Evolutionary conservation across 2,797 vertebrate genomes (phyloP).

Genomic region (Pelobates cultripes): DNA sequence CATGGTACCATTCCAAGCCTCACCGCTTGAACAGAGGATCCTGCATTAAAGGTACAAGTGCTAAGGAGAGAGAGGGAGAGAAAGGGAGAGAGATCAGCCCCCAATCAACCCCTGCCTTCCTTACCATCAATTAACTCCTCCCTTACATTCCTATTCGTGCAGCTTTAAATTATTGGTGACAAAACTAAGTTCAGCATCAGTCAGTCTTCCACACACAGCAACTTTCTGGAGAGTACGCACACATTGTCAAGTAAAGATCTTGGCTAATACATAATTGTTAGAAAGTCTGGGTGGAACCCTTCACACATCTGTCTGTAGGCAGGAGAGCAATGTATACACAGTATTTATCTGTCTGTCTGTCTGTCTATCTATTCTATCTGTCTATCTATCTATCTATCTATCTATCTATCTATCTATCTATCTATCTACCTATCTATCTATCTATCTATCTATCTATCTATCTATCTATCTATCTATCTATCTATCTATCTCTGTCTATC

Average conservation of each 20-base stretch:
- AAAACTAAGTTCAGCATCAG: not conserved
- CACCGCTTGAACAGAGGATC: not conserved
- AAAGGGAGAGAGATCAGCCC: constrained; percentile 5
- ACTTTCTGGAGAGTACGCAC: constrained; percentile 4
- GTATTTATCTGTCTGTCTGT: no score
- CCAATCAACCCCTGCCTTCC: constrained; percentile 28
- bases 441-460: no score
- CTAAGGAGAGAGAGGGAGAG: not conserved
- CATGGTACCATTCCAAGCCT: constrained; percentile 31
- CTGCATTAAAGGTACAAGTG: constrained; percentile 7
- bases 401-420: no score
- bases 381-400: no score
- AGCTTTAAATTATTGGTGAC: constrained; percentile 15
- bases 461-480: no score
- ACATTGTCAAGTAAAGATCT: not conserved
- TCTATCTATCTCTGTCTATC: no score
- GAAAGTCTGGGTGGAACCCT: no score
- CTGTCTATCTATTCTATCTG: no score
- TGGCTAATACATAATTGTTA: not conserved
- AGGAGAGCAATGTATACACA: no score
- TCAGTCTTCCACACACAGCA: not conserved
- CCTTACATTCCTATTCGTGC: constrained; percentile 35
- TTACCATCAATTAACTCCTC: constrained; percentile 40
- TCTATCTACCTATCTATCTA: no score
- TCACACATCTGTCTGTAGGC: no score